A percentile compares a stretch with the other conserved stretches of the same genome.
These are phyloP conservation scores for Galago senegalensis DNA, from an alignment of 2,797 vertebrate species.

Conservation along the genomic window DNA sequence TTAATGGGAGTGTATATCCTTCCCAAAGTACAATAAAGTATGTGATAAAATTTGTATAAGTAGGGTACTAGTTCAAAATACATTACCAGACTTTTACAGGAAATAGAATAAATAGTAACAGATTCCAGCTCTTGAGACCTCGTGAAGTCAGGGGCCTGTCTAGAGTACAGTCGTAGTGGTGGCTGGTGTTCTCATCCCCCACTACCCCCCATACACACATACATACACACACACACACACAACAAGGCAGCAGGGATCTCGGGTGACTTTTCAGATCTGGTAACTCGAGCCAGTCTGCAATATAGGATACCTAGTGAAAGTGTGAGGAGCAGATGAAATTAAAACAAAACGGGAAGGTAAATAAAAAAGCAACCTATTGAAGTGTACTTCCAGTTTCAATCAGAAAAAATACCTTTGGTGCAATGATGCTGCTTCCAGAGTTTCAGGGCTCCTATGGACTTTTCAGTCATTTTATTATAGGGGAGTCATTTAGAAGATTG, in stretches of 20 bases:
- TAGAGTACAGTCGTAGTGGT: not conserved
- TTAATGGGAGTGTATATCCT: not conserved
- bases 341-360: constrained; percentile 31
- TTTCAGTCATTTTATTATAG: constrained; percentile 8
- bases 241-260: not conserved
- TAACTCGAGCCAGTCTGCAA: not conserved
- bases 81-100: constrained; percentile 22
- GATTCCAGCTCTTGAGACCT: not conserved
- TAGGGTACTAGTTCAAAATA: constrained; percentile 39
- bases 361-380: not conserved
- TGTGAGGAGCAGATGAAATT: constrained; percentile 32
- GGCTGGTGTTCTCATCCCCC: too few species aligned
- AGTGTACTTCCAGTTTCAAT: not conserved
- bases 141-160: not conserved
- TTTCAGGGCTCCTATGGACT: not conserved
- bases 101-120: constrained; percentile 26
- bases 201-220: fast-evolving
- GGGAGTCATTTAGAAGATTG: not conserved
- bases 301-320: not conserved
- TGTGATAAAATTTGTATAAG: not conserved
- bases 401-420: not conserved
- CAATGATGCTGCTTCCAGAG: constrained; percentile 35
- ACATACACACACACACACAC: not conserved
- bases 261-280: not conserved
- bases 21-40: constrained; percentile 1